Evolutionary conservation across 2,113 vertebrate genomes (phyloP).

Genomic region (Tragelaphus buxtoni): DNA sequence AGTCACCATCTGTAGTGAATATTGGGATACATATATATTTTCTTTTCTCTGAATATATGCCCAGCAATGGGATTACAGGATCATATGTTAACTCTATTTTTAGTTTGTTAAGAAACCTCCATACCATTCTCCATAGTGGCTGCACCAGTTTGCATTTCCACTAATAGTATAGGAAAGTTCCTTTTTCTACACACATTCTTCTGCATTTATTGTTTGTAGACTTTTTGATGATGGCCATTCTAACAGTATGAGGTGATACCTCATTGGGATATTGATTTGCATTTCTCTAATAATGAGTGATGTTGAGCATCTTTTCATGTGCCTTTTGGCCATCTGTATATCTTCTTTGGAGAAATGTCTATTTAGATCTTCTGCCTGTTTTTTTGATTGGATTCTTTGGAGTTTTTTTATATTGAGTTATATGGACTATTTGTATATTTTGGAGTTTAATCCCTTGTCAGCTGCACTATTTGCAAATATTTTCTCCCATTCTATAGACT

Average conservation of each 20-base stretch:
- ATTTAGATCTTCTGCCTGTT: background rate
- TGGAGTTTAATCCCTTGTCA: background rate
- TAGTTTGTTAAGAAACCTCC: background rate
- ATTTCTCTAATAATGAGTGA: background rate
- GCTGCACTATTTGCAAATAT: background rate
- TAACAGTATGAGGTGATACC: background rate
- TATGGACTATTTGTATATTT: background rate
- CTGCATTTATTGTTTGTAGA: background rate
- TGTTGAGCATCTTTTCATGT: background rate
- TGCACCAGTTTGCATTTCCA: background rate
- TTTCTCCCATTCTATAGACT: background rate
- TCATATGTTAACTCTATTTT: background rate
- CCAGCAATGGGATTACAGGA: background rate
- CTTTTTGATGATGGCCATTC: background rate
- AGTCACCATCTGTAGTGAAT: too few relatives aligned
- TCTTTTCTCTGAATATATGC: background rate
- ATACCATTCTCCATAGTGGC: background rate
- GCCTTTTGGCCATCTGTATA: background rate
- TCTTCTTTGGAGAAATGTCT: background rate
- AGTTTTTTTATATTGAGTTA: background rate
- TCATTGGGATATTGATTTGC: background rate
- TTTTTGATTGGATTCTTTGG: background rate
- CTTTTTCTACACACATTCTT: background rate
- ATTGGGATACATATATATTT: background rate
- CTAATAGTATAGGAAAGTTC: background rate